Percentiles rank a stretch among this genome's conserved stretches.
Evolutionary conservation across 2,797 vertebrate species (phyloP).

Genomic region (Silurus lanzhouensis): DNA sequence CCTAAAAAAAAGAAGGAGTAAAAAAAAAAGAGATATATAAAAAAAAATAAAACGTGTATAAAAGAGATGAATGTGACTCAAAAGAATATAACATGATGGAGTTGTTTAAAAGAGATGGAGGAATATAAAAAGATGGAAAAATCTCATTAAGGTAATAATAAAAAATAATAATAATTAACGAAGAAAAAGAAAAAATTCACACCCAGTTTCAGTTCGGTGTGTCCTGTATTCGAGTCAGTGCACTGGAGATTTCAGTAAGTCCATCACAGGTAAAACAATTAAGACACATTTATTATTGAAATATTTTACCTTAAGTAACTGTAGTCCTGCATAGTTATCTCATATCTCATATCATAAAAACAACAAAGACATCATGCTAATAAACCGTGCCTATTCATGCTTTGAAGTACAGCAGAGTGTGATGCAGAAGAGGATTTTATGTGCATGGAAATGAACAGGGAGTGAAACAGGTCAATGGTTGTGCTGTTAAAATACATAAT

Average conservation of each 20-base stretch:
- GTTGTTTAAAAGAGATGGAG: neutral
- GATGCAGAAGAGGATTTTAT: neutral
- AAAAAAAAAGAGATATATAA: neutral
- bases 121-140: neutral
- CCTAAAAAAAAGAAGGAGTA: neutral
- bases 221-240: neutral
- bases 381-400: neutral
- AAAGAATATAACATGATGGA: neutral
- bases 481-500: neutral
- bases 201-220: neutral
- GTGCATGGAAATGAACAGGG: neutral
- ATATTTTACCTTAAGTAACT: too few species aligned
- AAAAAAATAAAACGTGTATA: neutral
- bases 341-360: neutral
- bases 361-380: neutral
- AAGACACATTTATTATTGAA: neutral
- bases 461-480: neutral
- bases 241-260: neutral
- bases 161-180: neutral
- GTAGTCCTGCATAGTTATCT: neutral
- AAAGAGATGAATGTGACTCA: neutral
- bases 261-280: neutral
- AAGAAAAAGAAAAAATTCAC: too few species aligned
- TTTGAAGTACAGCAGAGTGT: neutral
- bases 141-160: neutral